Base-by-base conservation (phyloP, 1,140 invertebrate species). In the Ostrea denselamellosa region DNA sequence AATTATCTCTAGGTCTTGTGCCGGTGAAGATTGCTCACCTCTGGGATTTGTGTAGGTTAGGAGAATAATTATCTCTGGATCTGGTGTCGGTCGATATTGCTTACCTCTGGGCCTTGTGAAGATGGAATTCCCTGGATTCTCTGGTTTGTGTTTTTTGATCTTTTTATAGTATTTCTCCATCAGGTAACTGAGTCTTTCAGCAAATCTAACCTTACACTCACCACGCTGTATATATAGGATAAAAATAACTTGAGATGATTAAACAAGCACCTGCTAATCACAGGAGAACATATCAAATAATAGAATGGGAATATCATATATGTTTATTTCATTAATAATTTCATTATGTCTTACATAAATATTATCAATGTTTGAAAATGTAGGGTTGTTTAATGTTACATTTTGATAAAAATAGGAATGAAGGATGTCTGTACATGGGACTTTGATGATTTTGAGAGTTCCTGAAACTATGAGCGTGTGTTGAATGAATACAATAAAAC, bases 121-220 rank as follows among this genome's bases (percentile, higher is more conserved):
- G 9, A 7, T 25, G 71, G 25, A 81, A n/a, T 81, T 9, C 71
- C 28, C 68, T 10, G 68, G 68, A 28, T 77, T 17, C 51, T 8
- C 82, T 10, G 82, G 14, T 17, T 54, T 52, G 82, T 83, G 52
- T 51, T 83, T 25, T n/a, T 19, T 22, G 17, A 83, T 54, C 52
- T 83, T 52, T 53, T 52, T n/a, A 52, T 52, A 83, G 28, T 83
- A 83, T 14, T 83, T 51, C 28, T 83, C 82, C 82, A 83, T 83
- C 0, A 52, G 8, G 17, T 53, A 4, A 83, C 82, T 83, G n/a
- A 83, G 19, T 52, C 34, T 83, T 19, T 25, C 53, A 34, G 82
- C 82, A 54, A 53, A 83, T 51, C 82, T 17, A 17, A n/a, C 82
- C 19, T 51, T 54, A 22, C 82, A 83, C 25, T 83, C 28, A 9